phyloP scores from a whole-genome alignment of 2,888 invertebrate species.

The Kryphioiulus occultus region DNA sequence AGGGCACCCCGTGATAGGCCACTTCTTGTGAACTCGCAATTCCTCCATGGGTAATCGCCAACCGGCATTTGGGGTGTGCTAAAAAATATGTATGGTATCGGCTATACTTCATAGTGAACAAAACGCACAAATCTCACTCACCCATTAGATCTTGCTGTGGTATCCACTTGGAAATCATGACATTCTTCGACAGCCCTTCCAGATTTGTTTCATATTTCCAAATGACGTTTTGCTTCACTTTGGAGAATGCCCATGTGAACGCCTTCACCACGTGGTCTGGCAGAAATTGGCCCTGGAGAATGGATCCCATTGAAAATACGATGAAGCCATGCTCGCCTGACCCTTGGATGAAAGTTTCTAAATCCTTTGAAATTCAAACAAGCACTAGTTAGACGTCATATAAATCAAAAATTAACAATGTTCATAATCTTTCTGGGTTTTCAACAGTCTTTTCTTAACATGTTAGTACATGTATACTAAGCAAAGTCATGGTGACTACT shows the following conservation, averaged over 20 bases:
- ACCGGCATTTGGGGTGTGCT: conserved; percentile 50
- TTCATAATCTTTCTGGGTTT: too few species aligned
- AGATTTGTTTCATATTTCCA: conserved; percentile 49
- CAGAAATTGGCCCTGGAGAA: conserved; percentile 42
- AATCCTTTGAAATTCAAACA: conserved; percentile 42
- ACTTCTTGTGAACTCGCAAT: conserved; percentile 46
- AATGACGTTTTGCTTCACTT: conserved; percentile 48
- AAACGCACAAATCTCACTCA: neutral
- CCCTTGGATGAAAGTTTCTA: conserved; percentile 23
- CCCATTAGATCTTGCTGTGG: conserved; percentile 51
- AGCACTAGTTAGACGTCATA: too few species aligned
- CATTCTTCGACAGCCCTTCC: conserved; percentile 39
- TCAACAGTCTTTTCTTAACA: too few species aligned
- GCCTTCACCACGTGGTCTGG: conserved; percentile 22
- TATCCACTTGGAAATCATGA: conserved; percentile 50
- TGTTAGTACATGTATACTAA: too few species aligned
- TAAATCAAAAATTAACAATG: too few species aligned
- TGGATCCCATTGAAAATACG: conserved; percentile 49
- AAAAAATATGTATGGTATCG: neutral
- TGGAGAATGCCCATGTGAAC: conserved; percentile 41
- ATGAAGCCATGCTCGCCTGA: conserved; percentile 48
- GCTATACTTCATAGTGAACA: neutral
- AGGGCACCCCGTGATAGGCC: conserved; percentile 49
- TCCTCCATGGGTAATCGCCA: conserved; percentile 51
- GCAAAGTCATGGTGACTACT: too few species aligned